phyloP scores from a whole-genome alignment of 1,140 invertebrate species.

The Drosophila subpulchrella region DNA sequence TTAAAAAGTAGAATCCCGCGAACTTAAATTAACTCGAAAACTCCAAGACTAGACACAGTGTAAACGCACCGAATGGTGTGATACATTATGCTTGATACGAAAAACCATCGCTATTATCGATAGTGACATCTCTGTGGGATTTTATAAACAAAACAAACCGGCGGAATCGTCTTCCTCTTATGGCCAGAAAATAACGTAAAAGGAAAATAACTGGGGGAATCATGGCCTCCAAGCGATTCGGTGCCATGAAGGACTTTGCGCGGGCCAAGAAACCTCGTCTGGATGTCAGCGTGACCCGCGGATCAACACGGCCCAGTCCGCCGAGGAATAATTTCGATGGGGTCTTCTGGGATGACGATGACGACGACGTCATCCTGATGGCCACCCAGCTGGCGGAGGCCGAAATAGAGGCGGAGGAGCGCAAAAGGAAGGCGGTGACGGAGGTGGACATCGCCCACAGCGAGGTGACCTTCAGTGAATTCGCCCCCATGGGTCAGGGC shows the following conservation, averaged over 20 bases:
- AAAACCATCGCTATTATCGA: background rate
- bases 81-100: background rate
- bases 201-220: background rate
- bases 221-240: slow-evolving; percentile 62
- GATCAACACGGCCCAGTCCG: background rate
- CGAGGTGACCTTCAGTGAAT: slow-evolving; percentile 66
- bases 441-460: slow-evolving; percentile 10
- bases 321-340: slow-evolving; percentile 41
- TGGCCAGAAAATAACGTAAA: background rate
- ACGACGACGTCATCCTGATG: slow-evolving; percentile 74
- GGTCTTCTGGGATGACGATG: slow-evolving; percentile 70
- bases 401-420: slow-evolving; percentile 37
- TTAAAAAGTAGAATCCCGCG: no score
- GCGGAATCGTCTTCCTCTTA: background rate
- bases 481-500: slow-evolving; percentile 42
- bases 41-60: no score
- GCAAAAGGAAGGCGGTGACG: slow-evolving; percentile 6
- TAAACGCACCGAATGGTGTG: no score
- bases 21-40: no score
- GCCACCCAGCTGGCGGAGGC: slow-evolving; percentile 73
- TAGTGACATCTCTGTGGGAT: background rate
- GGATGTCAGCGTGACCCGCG: slow-evolving; percentile 58
- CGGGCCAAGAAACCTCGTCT: slow-evolving; percentile 68
- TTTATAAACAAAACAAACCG: slow-evolving; percentile 12
- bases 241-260: slow-evolving; percentile 56